Evolutionary conservation across 2,113 vertebrate species (phyloP).

Genomic region (Edolisoma coerulescens): DNA sequence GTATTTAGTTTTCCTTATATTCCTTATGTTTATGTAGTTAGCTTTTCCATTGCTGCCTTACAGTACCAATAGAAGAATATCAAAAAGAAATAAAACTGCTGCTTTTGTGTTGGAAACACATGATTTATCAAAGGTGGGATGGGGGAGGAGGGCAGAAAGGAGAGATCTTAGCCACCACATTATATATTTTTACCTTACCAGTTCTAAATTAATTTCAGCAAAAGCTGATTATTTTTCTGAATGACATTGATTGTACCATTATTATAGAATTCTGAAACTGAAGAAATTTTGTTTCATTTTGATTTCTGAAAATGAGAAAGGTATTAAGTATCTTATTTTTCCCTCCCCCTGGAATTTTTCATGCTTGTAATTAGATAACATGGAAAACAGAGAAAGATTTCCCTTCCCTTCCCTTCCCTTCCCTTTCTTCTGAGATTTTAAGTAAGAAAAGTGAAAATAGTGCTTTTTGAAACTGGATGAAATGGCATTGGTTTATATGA

Average conservation of each 20-base stretch:
- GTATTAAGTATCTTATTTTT: neutral
- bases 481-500: neutral
- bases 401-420: too few relatives aligned
- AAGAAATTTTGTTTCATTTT: neutral
- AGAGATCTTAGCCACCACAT: neutral
- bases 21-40: neutral
- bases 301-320: neutral
- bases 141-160: fast-evolving
- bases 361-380: neutral
- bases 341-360: neutral
- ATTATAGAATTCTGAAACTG: neutral
- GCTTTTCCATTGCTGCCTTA: neutral
- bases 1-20: neutral
- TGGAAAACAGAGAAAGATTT: neutral
- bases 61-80: neutral
- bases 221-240: neutral
- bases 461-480: neutral
- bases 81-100: neutral
- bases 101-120: neutral
- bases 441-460: neutral
- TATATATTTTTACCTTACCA: neutral
- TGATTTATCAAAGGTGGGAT: neutral
- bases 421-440: neutral
- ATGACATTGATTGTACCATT: neutral
- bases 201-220: neutral